These are phyloP conservation scores for Brenthis ino DNA, from an alignment of 2,888 invertebrate species.

Conservation along the genomic window DNA sequence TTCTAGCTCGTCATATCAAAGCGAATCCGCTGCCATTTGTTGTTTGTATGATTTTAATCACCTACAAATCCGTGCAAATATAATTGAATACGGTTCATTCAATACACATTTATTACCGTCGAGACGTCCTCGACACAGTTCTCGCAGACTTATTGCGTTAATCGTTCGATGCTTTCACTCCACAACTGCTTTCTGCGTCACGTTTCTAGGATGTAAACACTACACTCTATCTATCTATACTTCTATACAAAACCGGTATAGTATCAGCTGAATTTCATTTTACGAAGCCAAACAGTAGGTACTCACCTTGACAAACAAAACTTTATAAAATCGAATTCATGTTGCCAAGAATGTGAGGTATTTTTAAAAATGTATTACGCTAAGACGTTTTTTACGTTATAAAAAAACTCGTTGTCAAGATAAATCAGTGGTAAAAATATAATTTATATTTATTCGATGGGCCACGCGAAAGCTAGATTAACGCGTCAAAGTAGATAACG, in stretches of 20 bases:
- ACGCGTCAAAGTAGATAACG: slow-evolving; percentile 53
- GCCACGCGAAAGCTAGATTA: slow-evolving; percentile 12
- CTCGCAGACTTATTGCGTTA: slow-evolving; percentile 62
- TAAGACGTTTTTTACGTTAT: too few species aligned
- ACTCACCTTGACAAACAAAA: neutral
- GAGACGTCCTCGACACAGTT: slow-evolving; percentile 63
- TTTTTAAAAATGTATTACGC: too few species aligned
- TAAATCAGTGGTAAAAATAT: neutral
- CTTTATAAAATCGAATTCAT: too few species aligned
- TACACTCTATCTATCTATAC: slow-evolving; percentile 38
- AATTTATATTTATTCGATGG: neutral
- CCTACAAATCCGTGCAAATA: slow-evolving; percentile 24
- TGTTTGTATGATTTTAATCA: slow-evolving; percentile 23
- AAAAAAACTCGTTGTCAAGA: neutral
- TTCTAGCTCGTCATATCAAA: slow-evolving; percentile 11
- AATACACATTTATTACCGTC: slow-evolving; percentile 46
- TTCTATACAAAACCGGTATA: slow-evolving; percentile 11
- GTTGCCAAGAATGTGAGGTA: too few species aligned
- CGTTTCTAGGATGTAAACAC: slow-evolving; percentile 67
- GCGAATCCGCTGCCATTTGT: neutral
- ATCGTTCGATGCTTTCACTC: slow-evolving; percentile 75
- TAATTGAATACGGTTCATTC: slow-evolving; percentile 42
- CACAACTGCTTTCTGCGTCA: slow-evolving; percentile 74
- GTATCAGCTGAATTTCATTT: slow-evolving; percentile 6
- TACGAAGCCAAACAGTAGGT: neutral